Base-by-base conservation (phyloP, 1,140 invertebrate species). In the Sesamia nonagrioides region DNA sequence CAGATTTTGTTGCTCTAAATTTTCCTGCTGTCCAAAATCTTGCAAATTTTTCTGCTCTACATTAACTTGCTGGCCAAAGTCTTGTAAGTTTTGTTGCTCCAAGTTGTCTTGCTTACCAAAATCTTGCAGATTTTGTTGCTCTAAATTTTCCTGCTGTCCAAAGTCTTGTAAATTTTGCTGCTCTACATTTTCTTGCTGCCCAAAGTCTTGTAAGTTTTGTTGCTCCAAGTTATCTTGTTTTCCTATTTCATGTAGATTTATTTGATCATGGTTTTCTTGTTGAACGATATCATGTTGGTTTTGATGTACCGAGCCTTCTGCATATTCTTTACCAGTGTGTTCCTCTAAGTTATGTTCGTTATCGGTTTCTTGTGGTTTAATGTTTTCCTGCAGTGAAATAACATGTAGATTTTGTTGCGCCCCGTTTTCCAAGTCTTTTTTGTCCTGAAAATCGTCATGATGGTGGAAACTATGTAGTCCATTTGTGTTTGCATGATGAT, bases 221-320 rank as follows among this genome's bases (percentile, higher is more conserved):
- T 82, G 78, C 13, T 72, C 60, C 54, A 83, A 69, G 37, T 54
- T 79, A 72, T 78, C 73, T 78, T 80, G 74, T 63, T 56, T 77
- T 63, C 72, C 56, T 71, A 45, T 35, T 35, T 61, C 37, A 8
- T 68, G 48, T 68, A 66, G 1, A 18, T 54, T 77, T 54, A 82
- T 77, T 78, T 84, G 78, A 9, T 79, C 69, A 15, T 68, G 63
- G n/a, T 86, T 60, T 73, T 72, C 74, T 80, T 86, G 82, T 40
- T 85, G 78, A 33, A 60, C 69, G 50, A 82, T 56, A 7, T 56
- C 50, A 13, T 72, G 50, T 56, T 54, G 35, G 18, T 52, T 69
- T 72, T 82, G 40, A 15, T 66, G 33, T 5, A 69, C 78, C n/a
- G 80, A 71, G 45, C 74, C 78, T 71, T 79, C 75, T 13, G 52